A percentile compares a stretch with the other conserved stretches of the same genome.
phyloP scores from a whole-genome alignment of 2,797 vertebrate genomes.

The Pseudomugil tenellus region DNA sequence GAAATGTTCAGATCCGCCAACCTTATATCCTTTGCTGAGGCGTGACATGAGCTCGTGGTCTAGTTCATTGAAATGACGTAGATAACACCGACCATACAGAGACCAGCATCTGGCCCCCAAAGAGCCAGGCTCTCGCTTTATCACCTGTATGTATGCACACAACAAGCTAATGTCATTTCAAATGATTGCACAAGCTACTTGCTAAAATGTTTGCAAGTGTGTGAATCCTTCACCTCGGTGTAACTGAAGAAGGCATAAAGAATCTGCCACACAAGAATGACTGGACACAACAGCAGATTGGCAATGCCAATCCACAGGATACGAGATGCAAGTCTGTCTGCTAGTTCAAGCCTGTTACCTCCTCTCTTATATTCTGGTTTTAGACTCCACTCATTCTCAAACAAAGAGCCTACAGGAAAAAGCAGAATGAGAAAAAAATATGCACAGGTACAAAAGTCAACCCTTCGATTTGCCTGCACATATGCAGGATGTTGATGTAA shows the following conservation, averaged over 20 bases:
- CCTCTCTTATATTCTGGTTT: slow-evolving; percentile 95
- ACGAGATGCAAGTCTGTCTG: slow-evolving; percentile 91
- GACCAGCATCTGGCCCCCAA: slow-evolving; percentile 98
- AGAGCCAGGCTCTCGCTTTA: slow-evolving; percentile 96
- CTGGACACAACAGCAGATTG: slow-evolving; percentile 95
- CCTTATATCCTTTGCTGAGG: slow-evolving; percentile 96
- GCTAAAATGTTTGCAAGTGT: neutral
- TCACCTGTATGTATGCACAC: slow-evolving; percentile 74
- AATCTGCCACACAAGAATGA: slow-evolving; percentile 99
- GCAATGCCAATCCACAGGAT: slow-evolving; percentile 98
- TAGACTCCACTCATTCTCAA: slow-evolving; percentile 97
- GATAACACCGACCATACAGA: slow-evolving; percentile 95
- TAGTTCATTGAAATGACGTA: slow-evolving; percentile 97
- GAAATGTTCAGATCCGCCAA: slow-evolving; percentile 19
- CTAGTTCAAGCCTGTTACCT: slow-evolving; percentile 93
- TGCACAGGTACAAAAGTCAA: neutral
- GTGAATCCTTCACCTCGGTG: slow-evolving; percentile 81
- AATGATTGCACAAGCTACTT: neutral
- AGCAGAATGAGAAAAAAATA: slow-evolving; percentile 13
- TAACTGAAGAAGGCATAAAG: slow-evolving; percentile 99
- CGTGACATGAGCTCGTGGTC: slow-evolving; percentile 97
- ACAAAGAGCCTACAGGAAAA: slow-evolving; percentile 86
- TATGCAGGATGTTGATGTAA: no score
- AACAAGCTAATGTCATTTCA: neutral
- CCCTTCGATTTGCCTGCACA: neutral